phyloP scores from a whole-genome alignment of 2,113 vertebrate genomes.

The Caretta caretta region DNA sequence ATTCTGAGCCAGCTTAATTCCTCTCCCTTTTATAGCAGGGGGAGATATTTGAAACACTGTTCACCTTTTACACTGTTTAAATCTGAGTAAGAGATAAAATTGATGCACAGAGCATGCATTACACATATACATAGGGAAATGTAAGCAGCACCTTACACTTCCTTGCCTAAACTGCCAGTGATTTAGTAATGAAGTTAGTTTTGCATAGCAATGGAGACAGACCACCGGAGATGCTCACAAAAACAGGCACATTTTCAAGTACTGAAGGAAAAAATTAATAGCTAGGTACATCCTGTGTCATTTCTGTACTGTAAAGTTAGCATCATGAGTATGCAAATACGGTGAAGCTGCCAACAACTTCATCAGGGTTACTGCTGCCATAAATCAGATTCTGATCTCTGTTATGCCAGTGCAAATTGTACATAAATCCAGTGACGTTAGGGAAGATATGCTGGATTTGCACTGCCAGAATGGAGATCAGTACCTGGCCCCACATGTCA shows the following conservation, averaged over 20 bases:
- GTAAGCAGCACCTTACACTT: not conserved
- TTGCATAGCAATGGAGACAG: conserved; percentile 45
- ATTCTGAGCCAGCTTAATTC: not conserved
- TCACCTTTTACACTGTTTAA: not conserved
- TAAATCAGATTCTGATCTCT: not conserved
- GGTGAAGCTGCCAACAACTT: not conserved
- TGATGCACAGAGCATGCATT: not conserved
- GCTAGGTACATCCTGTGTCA: not conserved
- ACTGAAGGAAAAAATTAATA: not conserved
- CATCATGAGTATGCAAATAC: not conserved
- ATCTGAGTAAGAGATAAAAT: conserved; percentile 21
- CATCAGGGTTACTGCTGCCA: rapidly evolving
- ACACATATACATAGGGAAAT: not conserved
- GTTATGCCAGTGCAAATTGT: not conserved
- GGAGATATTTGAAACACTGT: not conserved
- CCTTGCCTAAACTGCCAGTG: not conserved
- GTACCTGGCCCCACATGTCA: not conserved
- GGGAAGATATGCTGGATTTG: not conserved
- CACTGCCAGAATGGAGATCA: not conserved
- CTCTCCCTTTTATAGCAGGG: not conserved
- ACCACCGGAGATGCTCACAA: conserved; percentile 26
- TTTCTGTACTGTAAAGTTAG: not conserved
- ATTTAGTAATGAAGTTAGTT: conserved; percentile 8
- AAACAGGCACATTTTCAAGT: not conserved
- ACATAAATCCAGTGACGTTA: not conserved